Evolutionary conservation across 2,113 vertebrate species (phyloP), one percentile per base, ranked within the genome.

Genomic region (Vulpes vulpes): DNA sequence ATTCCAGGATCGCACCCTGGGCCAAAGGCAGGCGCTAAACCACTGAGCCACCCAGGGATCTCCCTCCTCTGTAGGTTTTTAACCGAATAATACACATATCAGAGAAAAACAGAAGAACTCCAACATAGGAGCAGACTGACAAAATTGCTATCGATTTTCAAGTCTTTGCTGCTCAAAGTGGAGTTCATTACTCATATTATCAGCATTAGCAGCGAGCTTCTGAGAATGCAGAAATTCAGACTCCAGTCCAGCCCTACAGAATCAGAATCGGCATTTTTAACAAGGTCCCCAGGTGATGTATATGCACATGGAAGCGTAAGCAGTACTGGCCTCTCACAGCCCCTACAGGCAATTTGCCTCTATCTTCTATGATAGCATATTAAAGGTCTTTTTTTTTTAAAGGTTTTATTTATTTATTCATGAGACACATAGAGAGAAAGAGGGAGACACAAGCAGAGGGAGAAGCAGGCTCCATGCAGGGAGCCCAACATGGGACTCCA

Each of bases 41-140:
- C 43, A 43, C 43, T 43, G 43, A 43, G 43, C 43, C 43, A 43
- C 43, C 43, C 43, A 43, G 43, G 43, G 43, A 43, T 43, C 43
- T 43, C 43, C 43, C 43, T 96, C 17, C 25, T 85, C 43, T 96
- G 43, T 19, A 62, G 55, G 11, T 87, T 80, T 90, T 67, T 62
- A 60, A 8, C 15, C 43, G 32, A 94, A 86, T 76, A 81, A 74
- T 49, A 80, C 90, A 32, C 20, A 17, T 51, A 30, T 55, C 38
- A 94, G 74, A 97, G 76, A 49, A 60, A 92, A 92, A 60, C 38
- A 88, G 65, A 93, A 51, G 5, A 81, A 38, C 30, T 85, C 32
- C n/a, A 92, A n/a, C 9, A 53, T 0, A 87, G 22, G 5, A 57
- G 22, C 27, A 38, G 15, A 27, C n/a, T 22, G 51, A 60, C 76